phyloP scores from a whole-genome alignment of 92 coral and sea anemone species.

The Parazoanthus darwini region DNA sequence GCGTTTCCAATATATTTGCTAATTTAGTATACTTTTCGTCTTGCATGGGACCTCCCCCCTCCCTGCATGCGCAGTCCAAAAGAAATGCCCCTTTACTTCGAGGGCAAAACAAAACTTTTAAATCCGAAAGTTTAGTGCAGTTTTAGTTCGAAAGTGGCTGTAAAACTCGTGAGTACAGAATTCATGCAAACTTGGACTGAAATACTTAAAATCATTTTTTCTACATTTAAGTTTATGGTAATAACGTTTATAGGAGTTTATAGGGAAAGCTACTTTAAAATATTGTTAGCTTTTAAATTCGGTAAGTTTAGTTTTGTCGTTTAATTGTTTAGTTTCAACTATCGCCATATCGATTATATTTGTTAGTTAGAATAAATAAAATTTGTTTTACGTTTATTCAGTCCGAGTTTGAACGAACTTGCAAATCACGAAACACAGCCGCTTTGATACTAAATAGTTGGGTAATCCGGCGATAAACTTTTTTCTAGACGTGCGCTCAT shows the following conservation, averaged over 20 bases:
- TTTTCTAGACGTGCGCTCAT: background rate
- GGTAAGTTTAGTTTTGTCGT: constrained; percentile 11
- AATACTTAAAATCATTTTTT: background rate
- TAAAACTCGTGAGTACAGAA: constrained; percentile 10
- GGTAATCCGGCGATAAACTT: constrained; percentile 12
- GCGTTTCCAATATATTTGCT: background rate
- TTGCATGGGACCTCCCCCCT: background rate
- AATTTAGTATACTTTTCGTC: too few relatives aligned
- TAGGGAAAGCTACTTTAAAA: background rate
- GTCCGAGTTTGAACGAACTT: constrained; percentile 16
- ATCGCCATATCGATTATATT: constrained; percentile 1
- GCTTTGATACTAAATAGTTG: background rate
- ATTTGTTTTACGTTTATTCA: background rate
- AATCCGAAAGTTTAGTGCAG: background rate
- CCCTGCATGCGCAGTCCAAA: background rate
- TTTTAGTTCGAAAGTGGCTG: constrained; percentile 12
- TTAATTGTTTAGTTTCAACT: background rate
- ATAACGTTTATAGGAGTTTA: background rate
- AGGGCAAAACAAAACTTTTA: constrained; percentile 16
- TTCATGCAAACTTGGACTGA: constrained; percentile 5
- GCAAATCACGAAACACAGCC: constrained; percentile 17
- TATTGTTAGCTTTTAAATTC: constrained; percentile 13
- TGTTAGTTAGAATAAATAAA: constrained; percentile 10
- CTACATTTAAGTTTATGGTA: background rate
- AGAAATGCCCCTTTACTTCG: background rate